phyloP scores from a whole-genome alignment of 2,888 invertebrate species.

The Horisme vitalbata region DNA sequence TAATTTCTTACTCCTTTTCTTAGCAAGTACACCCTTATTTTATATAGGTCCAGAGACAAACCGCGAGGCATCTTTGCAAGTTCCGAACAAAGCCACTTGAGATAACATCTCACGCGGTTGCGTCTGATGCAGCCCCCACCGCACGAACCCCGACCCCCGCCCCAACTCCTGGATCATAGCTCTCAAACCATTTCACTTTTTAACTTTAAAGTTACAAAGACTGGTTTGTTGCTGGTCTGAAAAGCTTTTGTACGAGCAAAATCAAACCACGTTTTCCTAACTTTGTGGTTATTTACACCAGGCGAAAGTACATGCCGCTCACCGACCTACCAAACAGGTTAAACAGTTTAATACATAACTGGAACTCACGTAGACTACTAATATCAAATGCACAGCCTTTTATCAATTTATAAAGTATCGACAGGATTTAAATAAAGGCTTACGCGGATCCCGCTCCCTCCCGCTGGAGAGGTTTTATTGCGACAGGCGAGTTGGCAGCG shows the following conservation, averaged over 20 bases:
- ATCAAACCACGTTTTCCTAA: no score
- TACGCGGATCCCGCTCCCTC: conserved; percentile 2
- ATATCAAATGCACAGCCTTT: no score
- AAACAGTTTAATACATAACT: no score
- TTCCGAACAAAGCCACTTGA: background rate
- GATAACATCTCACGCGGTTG: background rate
- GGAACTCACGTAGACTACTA: no score
- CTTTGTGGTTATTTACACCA: no score
- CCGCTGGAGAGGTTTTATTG: conserved; percentile 15
- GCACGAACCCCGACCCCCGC: no score
- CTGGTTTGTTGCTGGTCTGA: background rate
- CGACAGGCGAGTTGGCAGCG: conserved; percentile 9
- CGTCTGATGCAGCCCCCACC: background rate
- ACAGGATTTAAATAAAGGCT: conserved; percentile 7
- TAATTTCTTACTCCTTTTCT: background rate
- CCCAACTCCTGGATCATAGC: background rate
- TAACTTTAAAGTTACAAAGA: background rate
- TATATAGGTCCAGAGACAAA: background rate
- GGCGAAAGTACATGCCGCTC: no score
- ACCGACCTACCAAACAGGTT: no score
- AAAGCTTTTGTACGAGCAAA: no score
- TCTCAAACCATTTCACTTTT: conserved; percentile 1
- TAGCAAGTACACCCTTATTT: background rate
- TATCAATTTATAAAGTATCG: background rate
- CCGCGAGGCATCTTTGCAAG: background rate